Base-by-base conservation (phyloP, 2,113 vertebrate species). In the Sander lucioperca region DNA sequence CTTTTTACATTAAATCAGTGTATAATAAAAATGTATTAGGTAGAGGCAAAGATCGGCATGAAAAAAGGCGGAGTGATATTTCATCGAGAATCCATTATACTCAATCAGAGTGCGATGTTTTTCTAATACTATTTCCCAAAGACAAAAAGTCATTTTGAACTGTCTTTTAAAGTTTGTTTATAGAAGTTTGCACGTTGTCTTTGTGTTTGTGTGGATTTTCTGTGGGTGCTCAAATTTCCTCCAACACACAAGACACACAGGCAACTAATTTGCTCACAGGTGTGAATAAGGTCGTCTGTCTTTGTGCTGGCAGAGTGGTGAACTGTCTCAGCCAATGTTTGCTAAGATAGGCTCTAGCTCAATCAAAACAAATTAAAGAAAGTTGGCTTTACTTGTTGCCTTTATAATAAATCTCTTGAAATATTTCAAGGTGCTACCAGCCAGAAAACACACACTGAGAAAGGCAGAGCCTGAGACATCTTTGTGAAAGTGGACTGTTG, bases 311-410 rank as follows among this genome's bases (percentile, higher is more conserved):
- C 77, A 78, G 45, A 36, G 33, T 57, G 75, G 25, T 8, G 3
- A 66, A 54, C n/a, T 54, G 57, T 79, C 48, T 79, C 68, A 6
- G 63, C 39, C 19, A 30, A 4, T 50, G 64, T 47, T 23, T 57
- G 63, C 71, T 15, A 16, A 13, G 64, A 81, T 63, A 71, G 45
- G 65, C 70, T 64, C 21, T 21, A 6, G 79, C 27, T 82, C 25
- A 27, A 39, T 54, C 30, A 74, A 73, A 74, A 64, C 66, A 73
- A 82, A 77, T 54, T 45, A 70, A 57, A 79, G 50, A 66, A 81
- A 79, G 8, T 66, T 14, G 73, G 84, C 66, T 76, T 15, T 62
- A 47, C 86, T 78, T 76, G 79, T 83, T 90, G 43, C 36, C 14
- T 47, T 63, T 18, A 56, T 77, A 72, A 76, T 59, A 82, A 68